phyloP scores from a whole-genome alignment of 2,888 invertebrate species.

The Glyphotaelius pellucidus region DNA sequence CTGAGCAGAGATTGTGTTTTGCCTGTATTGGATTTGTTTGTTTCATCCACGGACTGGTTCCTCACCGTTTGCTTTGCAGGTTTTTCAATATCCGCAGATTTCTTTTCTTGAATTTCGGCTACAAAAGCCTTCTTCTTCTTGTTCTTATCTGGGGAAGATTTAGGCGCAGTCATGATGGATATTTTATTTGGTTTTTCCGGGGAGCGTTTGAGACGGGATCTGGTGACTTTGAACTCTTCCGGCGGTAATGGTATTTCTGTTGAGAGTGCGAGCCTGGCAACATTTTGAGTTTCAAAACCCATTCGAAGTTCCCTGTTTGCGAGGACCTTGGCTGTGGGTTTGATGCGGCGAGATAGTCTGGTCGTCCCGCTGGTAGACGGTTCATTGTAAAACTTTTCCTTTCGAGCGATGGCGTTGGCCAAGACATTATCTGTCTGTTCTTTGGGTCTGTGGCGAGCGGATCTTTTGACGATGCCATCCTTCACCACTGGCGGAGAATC shows the following conservation, averaged over 20 bases:
- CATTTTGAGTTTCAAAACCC: conserved; percentile 78
- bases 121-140: conserved; percentile 52
- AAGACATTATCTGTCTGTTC: conserved; percentile 81
- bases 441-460: conserved; percentile 80
- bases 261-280: conserved; percentile 75
- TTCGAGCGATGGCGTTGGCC: conserved; percentile 84
- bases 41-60: conserved; percentile 52
- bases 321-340: conserved; percentile 82
- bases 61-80: neutral
- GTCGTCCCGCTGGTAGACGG: conserved; percentile 67
- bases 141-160: conserved; percentile 50
- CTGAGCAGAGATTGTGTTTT: neutral
- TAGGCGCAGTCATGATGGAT: conserved; percentile 53
- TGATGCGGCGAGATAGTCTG: conserved; percentile 76
- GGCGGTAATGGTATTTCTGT: conserved; percentile 67
- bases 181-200: conserved; percentile 68
- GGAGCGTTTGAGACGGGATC: conserved; percentile 67
- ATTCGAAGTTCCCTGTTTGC: conserved; percentile 81
- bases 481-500: conserved; percentile 69
- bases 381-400: conserved; percentile 83
- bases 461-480: conserved; percentile 77
- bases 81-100: conserved; percentile 67
- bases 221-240: conserved; percentile 55
- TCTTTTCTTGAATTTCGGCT: conserved; percentile 63
- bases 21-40: conserved; percentile 57